Conservation (phyloP, 2,113 vertebrate species). For the Hipposideros armiger region DNA sequence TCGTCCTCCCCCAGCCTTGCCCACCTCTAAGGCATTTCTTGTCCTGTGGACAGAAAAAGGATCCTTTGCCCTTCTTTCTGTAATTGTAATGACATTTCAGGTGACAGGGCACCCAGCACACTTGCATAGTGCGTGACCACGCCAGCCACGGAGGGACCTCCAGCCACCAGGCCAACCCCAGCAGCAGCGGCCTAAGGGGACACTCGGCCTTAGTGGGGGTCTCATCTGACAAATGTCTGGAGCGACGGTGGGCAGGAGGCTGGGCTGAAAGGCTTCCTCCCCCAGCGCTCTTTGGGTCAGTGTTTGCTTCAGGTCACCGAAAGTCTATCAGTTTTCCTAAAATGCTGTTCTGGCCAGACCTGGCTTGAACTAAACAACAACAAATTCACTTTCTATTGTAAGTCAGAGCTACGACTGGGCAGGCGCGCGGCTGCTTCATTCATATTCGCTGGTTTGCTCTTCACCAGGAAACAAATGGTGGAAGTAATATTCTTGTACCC, state of each 20-base stretch:
- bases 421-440: neutral
- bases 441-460: neutral
- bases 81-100: neutral
- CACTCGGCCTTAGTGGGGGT: fast-evolving
- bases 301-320: neutral
- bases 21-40: fast-evolving
- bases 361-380: no score
- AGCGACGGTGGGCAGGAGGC: neutral
- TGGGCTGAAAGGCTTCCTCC: neutral
- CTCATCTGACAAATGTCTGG: no score
- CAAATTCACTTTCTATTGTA: neutral
- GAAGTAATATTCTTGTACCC: fast-evolving
- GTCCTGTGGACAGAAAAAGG: neutral
- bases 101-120: neutral
- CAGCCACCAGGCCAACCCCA: neutral
- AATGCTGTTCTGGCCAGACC: no score
- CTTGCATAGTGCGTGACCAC: neutral
- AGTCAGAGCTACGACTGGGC: neutral
- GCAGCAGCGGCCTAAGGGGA: neutral
- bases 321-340: neutral
- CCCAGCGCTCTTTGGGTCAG: neutral
- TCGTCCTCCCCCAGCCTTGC: neutral
- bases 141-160: neutral
- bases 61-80: neutral
- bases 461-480: fast-evolving